phyloP scores from a whole-genome alignment of 1,140 invertebrate genomes.

The Ylistrum balloti region DNA sequence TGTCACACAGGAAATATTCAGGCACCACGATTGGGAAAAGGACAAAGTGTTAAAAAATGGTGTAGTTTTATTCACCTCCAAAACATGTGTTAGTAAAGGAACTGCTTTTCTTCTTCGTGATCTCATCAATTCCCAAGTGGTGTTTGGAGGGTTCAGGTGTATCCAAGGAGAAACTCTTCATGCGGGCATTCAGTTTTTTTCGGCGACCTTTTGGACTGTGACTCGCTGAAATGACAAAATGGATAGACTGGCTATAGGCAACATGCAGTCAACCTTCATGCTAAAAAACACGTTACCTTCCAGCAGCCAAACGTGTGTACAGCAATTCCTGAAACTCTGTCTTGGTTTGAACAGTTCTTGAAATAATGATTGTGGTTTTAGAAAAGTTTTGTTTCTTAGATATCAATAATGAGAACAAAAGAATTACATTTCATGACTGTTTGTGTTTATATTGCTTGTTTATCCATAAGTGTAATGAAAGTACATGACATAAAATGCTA shows the following conservation, averaged over 20 bases:
- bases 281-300: background rate
- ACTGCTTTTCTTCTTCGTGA: constrained; percentile 85
- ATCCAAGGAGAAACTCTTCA: constrained; percentile 98
- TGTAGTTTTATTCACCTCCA: constrained; percentile 66
- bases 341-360: background rate
- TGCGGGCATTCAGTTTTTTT: constrained; percentile 96
- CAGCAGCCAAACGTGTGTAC: background rate
- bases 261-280: constrained; percentile 18
- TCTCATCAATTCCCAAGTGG: constrained; percentile 87
- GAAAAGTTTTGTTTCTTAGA: too few relatives aligned
- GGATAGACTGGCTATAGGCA: constrained; percentile 29
- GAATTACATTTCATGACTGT: too few relatives aligned
- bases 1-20: too few relatives aligned
- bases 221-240: constrained; percentile 88
- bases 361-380: background rate
- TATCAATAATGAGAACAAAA: too few relatives aligned
- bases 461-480: too few relatives aligned
- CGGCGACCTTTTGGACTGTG: constrained; percentile 92
- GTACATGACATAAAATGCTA: too few relatives aligned
- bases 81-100: constrained; percentile 80
- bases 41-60: too few relatives aligned
- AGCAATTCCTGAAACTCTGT: background rate
- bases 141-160: constrained; percentile 96
- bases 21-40: too few relatives aligned
- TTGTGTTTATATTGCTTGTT: too few relatives aligned